Evolutionary conservation across 2,888 invertebrate genomes (phyloP).

Genomic region (Capitulum mitella): DNA sequence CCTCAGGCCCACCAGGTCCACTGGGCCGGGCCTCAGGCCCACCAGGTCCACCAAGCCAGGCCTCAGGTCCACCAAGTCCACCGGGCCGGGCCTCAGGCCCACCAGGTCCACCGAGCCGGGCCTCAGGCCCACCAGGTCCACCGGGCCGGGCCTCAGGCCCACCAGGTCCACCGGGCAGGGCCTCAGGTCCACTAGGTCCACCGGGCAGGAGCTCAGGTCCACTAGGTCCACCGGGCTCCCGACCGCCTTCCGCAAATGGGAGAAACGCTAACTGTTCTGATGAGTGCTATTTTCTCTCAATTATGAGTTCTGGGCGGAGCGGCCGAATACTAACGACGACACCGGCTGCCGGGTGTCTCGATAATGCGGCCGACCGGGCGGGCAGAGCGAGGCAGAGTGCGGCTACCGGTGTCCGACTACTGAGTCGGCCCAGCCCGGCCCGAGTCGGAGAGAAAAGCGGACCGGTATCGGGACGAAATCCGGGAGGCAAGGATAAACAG

Average conservation of each 20-base stretch:
- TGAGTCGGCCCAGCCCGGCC: neutral
- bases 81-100: no score
- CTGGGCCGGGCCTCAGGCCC: no score
- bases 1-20: no score
- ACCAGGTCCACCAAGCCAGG: no score
- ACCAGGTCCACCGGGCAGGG: no score
- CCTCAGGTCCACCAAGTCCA: no score
- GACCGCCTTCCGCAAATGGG: neutral
- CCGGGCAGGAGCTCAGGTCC: no score
- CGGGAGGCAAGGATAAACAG: neutral
- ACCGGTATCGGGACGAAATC: neutral
- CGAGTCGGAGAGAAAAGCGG: neutral
- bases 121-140: no score
- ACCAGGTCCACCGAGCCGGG: no score
- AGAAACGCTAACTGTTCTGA: neutral
- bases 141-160: no score
- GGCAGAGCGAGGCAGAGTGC: neutral
- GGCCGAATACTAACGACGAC: conserved; percentile 10
- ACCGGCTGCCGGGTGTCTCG: neutral
- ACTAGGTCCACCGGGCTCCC: no score
- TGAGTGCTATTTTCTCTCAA: conserved; percentile 14
- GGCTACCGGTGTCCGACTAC: conserved; percentile 15
- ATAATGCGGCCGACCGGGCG: neutral
- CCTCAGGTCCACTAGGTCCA: no score
- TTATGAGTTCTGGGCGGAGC: conserved; percentile 17